Conservation (phyloP, 2,113 vertebrate genomes). For the Ochotona curzoniae region DNA sequence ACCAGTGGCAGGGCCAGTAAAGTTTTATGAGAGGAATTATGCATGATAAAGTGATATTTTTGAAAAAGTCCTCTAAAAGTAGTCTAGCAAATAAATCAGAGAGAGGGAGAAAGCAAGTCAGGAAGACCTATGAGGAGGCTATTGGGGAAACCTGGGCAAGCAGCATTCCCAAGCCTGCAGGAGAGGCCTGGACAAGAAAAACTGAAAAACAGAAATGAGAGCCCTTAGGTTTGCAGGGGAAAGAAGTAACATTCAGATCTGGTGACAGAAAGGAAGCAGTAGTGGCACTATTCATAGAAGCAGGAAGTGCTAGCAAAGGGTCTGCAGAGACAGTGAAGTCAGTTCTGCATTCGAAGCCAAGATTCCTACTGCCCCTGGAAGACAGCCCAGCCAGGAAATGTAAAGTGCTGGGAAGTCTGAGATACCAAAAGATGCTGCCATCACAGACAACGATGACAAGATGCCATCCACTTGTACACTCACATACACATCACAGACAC, state of each 20-base stretch:
- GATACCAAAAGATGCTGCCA: background rate
- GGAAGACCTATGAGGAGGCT: background rate
- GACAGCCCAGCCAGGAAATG: background rate
- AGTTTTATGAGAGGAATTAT: background rate
- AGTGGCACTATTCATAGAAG: background rate
- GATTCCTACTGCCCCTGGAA: background rate
- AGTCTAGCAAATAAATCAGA: background rate
- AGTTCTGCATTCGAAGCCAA: background rate
- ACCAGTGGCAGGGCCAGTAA: background rate
- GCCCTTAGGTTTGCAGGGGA: background rate
- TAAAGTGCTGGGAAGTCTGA: background rate
- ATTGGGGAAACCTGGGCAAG: background rate
- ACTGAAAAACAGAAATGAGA: background rate
- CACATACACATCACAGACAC: background rate
- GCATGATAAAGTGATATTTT: background rate
- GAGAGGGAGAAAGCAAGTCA: background rate
- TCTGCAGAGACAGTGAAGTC: background rate
- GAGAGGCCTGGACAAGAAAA: background rate
- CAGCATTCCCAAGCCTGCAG: background rate
- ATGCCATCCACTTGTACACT: background rate
- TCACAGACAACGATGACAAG: background rate
- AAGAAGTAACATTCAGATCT: background rate
- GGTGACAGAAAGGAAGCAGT: background rate
- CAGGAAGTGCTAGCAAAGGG: background rate
- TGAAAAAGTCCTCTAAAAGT: background rate